Percentiles rank a stretch among this genome's conserved stretches.
These are phyloP conservation scores for Microtus richardsoni DNA, from an alignment of 2,113 vertebrate species.

Conservation along the genomic window DNA sequence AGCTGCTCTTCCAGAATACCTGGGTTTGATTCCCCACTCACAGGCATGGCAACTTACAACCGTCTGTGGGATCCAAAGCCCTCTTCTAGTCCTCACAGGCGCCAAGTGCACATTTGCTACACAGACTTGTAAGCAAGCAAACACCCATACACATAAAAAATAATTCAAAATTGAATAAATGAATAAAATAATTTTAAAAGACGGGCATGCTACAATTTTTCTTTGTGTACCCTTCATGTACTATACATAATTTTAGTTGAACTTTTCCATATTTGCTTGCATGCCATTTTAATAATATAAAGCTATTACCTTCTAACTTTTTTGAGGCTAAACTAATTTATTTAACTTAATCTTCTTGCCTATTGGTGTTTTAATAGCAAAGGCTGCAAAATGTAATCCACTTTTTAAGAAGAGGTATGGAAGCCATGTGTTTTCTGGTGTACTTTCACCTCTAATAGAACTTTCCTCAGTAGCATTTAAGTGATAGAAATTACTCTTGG, in stretches of 20 bases:
- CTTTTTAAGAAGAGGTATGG: conserved; percentile 56
- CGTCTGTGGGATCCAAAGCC: neutral
- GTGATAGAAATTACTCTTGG: conserved; percentile 48
- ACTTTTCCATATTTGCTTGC: conserved; percentile 28
- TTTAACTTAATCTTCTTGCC: conserved; percentile 51
- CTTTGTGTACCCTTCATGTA: neutral
- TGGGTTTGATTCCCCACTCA: neutral
- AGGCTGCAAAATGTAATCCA: conserved; percentile 47
- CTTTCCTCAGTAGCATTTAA: conserved; percentile 58
- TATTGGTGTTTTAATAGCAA: conserved; percentile 64
- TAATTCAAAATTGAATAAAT: neutral
- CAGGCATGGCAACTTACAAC: neutral
- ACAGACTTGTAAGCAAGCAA: neutral
- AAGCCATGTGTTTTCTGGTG: conserved; percentile 63
- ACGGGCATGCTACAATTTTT: conserved; percentile 10
- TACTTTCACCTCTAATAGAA: conserved; percentile 48
- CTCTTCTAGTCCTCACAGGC: neutral
- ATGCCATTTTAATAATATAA: conserved; percentile 45
- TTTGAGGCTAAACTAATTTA: conserved; percentile 61
- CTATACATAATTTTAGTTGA: neutral
- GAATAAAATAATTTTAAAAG: conserved; percentile 43
- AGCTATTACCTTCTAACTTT: conserved; percentile 40
- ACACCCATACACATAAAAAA: neutral
- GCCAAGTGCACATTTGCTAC: too few relatives aligned
- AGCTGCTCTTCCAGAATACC: neutral